Evolutionary conservation across 2,888 invertebrate genomes (phyloP), one percentile per base, ranked within the genome.

Genomic region (Drosophila atroscutellata): DNA sequence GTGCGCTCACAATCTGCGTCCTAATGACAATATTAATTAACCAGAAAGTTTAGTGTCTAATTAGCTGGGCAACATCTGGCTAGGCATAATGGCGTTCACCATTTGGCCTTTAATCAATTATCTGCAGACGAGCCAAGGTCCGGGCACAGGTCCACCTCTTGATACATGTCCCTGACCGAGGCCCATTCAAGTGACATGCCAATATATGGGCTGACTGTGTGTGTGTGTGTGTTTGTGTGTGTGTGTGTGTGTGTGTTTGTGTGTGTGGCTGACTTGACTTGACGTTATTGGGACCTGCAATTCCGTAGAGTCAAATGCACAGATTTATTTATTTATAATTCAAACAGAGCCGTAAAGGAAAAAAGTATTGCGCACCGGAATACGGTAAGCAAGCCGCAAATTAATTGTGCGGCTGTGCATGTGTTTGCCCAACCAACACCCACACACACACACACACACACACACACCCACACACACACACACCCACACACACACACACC

Each of bases 21-120:
- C 75, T 78, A 87, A 89, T 86, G 87, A 87, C 85, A 77, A 62
- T 71, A 89, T 86, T 89, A 89, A 86, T 86, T 86, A 89, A 67
- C 59, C 78, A 82, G 72, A 79, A 89, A 85, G 77, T 86, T 83
- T 76, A 75, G 77, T 75, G 69, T 71, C 88, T 80, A 89, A 86
- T 86, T 86, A 83, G 83, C 85, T 65, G 54, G 56, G 34, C 51
- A 61, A 45, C 71, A 71, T 51, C 69, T 70, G 81, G 60, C 60
- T 34, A 34, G 28, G 28, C 51, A 28, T 54, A 69, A 39, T 57
- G 62, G 58, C 20, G 34, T 24, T 15, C 11, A 37, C 28, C 50
- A 47, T 39, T 62, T 62, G 61, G 68, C 61, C 63, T 63, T 65
- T 69, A 67, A 71, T 71, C 74, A 77, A 80, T 77, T 78, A 80